A percentile compares a stretch with the other conserved stretches of the same genome.
These are phyloP conservation scores for Muricea muricata DNA, from an alignment of 92 coral and sea anemone genomes.

Conservation along the genomic window DNA sequence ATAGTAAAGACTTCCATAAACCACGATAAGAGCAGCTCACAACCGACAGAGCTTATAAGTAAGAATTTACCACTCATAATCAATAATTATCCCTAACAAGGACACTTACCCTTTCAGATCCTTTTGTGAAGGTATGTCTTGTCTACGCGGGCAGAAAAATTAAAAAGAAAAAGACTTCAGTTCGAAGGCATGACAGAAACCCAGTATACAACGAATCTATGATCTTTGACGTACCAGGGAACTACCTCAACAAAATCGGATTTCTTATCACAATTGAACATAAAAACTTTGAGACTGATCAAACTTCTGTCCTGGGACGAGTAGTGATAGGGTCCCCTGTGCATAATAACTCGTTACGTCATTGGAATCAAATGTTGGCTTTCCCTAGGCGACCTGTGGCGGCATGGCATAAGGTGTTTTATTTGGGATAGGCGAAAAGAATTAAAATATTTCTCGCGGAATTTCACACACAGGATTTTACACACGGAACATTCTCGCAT, in stretches of 20 bases:
- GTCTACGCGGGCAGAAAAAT: slow-evolving; percentile 92
- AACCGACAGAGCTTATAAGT: too few species aligned
- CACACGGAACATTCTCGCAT: neutral
- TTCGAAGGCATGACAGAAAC: slow-evolving; percentile 79
- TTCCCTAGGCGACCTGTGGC: slow-evolving; percentile 95
- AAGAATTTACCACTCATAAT: neutral
- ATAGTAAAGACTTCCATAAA: too few species aligned
- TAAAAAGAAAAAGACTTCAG: slow-evolving; percentile 90
- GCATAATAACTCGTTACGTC: slow-evolving; percentile 84
- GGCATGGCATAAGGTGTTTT: slow-evolving; percentile 82
- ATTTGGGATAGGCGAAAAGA: slow-evolving; percentile 12
- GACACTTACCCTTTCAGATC: slow-evolving; percentile 61
- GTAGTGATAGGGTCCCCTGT: slow-evolving; percentile 96
- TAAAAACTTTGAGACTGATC: slow-evolving; percentile 74
- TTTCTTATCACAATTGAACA: slow-evolving; percentile 94
- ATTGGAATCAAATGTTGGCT: slow-evolving; percentile 96
- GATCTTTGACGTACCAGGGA: slow-evolving; percentile 92
- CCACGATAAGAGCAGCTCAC: too few species aligned
- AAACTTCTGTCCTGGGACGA: slow-evolving; percentile 94
- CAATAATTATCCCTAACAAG: neutral
- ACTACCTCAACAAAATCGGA: slow-evolving; percentile 78
- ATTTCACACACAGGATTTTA: neutral
- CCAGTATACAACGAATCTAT: slow-evolving; percentile 97
- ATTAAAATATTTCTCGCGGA: neutral
- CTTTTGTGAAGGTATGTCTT: slow-evolving; percentile 90